Evolutionary conservation across 2,888 invertebrate genomes (phyloP), one percentile per base, ranked within the genome.

Genomic region (Amblyjoppa fuscipennis): DNA sequence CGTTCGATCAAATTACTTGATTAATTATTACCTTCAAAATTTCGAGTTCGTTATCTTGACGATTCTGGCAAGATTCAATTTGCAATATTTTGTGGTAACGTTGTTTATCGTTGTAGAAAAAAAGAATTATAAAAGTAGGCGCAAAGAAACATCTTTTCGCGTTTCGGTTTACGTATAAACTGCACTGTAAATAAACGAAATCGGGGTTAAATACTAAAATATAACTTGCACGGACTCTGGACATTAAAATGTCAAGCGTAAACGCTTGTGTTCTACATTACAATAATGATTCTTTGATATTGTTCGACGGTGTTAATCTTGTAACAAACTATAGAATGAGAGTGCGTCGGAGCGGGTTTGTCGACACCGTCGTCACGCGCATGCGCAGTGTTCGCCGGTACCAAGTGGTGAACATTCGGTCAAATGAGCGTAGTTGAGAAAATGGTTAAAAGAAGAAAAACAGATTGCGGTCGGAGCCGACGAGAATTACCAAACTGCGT

Each of bases 41-140:
- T 94, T 97, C 96, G 59, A 98, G 95, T 95, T 99, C 99, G 94
- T 97, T 97, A 89, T 96, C 96, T 94, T 99, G 99, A 6, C 98
- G 96, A 93, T 97, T 97, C 92, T 97, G 96, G 90, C 95, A 95
- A 16, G 96, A 96, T 94, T 97, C 97, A 87, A 96, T 96, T 56
- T 90, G 90, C 87, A 93, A 94, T 95, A 95, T 95, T 89, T 91
- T 94, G 88, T 75, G 28, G 82, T 3, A 28, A 71, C 28, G 64
- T 51, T 61, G 41, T 51, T 59, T 0, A 34, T 51, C 16, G 51
- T 45, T 51, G 64, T 49, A 9, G n/a, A 56, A 34, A 71, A 76
- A 56, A 61, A 79, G 20, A 20, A 20, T 20, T 20, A 20, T 20
- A 20, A 20, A 20, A 20, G 20, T 20, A 20, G 20, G 20, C 20